phyloP scores from a whole-genome alignment of 1,140 invertebrate genomes.

The Anastrepha obliqua region DNA sequence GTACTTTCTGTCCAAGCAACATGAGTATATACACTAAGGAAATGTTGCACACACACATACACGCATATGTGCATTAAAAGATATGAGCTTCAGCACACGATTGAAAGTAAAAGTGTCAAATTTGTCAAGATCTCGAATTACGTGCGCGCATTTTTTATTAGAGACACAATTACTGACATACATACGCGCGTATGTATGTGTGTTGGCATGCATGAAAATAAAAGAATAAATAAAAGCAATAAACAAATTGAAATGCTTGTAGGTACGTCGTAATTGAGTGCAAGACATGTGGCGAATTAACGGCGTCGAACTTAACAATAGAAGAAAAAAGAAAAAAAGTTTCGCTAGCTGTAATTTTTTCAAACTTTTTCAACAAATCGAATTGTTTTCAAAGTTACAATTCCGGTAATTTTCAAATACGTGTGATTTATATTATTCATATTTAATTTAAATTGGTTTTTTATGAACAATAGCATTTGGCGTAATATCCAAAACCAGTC shows the following conservation, averaged over 20 bases:
- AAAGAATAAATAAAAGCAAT: not conserved
- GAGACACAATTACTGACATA: not conserved
- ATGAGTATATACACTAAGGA: too few species aligned
- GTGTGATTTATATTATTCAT: too few species aligned
- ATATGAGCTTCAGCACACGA: not conserved
- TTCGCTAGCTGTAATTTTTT: too few species aligned
- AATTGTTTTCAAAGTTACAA: too few species aligned
- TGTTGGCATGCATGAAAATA: too few species aligned
- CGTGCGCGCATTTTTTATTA: constrained; percentile 13
- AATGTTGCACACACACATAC: not conserved
- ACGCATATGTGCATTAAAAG: not conserved
- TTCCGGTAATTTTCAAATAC: too few species aligned
- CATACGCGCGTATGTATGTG: not conserved
- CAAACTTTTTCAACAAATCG: too few species aligned
- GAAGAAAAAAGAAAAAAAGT: too few species aligned
- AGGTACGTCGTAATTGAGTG: not conserved
- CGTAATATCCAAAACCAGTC: too few species aligned
- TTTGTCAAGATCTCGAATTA: constrained; percentile 13
- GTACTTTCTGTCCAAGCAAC: not conserved
- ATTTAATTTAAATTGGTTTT: too few species aligned
- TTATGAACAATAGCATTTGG: too few species aligned
- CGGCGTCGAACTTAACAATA: not conserved
- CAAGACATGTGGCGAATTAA: not conserved
- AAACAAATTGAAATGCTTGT: not conserved
- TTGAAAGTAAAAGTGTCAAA: constrained; percentile 50